These are phyloP conservation scores for Patella ulyssiponensis DNA, from an alignment of 2,888 invertebrate species.

Conservation along the genomic window DNA sequence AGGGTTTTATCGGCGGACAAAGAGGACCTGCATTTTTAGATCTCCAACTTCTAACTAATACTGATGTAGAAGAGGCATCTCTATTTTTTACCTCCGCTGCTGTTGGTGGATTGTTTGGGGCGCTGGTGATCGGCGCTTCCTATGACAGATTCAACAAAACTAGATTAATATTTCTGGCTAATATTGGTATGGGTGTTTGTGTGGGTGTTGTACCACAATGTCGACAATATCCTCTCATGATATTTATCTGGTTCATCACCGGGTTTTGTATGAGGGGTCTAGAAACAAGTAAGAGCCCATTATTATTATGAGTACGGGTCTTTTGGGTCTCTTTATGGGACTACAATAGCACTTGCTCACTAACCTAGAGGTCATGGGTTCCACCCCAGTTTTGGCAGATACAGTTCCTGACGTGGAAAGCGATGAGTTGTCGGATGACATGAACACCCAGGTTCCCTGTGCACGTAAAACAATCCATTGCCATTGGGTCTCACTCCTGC, in stretches of 20 bases:
- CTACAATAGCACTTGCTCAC: too few relatives aligned
- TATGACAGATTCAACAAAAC: slow-evolving; percentile 52
- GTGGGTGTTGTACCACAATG: slow-evolving; percentile 65
- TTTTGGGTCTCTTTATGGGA: too few relatives aligned
- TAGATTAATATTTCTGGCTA: slow-evolving; percentile 61
- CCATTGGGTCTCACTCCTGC: too few relatives aligned
- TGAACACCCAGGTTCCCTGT: too few relatives aligned
- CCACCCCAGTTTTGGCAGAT: too few relatives aligned
- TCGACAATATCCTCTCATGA: slow-evolving; percentile 46
- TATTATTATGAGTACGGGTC: too few relatives aligned
- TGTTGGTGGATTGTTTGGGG: slow-evolving; percentile 65
- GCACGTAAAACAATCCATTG: too few relatives aligned
- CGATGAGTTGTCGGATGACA: too few relatives aligned
- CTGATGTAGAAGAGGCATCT: slow-evolving; percentile 51
- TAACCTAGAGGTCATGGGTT: too few relatives aligned
- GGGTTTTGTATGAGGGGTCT: slow-evolving; percentile 66
- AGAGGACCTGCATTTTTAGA: slow-evolving; percentile 67
- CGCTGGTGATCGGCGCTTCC: slow-evolving; percentile 54
- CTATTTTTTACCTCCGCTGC: slow-evolving; percentile 63
- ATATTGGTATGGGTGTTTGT: slow-evolving; percentile 61
- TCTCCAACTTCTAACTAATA: slow-evolving; percentile 53
- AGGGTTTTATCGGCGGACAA: slow-evolving; percentile 68
- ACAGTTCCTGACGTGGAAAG: too few relatives aligned
- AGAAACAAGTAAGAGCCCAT: slow-evolving; percentile 1
- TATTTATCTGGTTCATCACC: slow-evolving; percentile 49